phyloP scores from a whole-genome alignment of 2,113 vertebrate species.

The Hoplias malabaricus region DNA sequence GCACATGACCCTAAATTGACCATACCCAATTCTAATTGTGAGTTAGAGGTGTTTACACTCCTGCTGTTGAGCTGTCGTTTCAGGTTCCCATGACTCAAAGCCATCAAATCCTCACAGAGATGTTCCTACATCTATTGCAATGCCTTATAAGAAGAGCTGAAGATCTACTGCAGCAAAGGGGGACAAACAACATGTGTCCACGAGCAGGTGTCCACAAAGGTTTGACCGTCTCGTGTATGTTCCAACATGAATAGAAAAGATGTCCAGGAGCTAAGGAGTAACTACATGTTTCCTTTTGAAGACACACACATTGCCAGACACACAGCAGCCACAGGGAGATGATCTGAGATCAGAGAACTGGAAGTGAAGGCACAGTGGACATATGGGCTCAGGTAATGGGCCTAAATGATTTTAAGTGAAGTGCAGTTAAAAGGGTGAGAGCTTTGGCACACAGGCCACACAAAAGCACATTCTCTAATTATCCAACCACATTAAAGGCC shows the following conservation, averaged over 20 bases:
- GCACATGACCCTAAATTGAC: too few species aligned
- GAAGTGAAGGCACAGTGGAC: not conserved
- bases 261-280: not conserved
- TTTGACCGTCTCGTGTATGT: too few species aligned
- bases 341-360: not conserved
- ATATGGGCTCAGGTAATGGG: not conserved
- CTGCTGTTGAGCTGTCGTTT: too few species aligned
- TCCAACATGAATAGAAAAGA: not conserved
- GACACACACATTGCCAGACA: not conserved
- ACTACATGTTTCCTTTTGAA: not conserved
- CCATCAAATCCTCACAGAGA: too few species aligned
- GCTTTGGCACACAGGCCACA: not conserved
- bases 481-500: constrained; percentile 27
- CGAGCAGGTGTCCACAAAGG: too few species aligned
- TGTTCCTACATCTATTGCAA: too few species aligned
- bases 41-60: too few species aligned
- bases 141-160: too few species aligned
- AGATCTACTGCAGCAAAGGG: too few species aligned
- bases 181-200: too few species aligned
- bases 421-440: constrained; percentile 9
- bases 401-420: constrained; percentile 6
- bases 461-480: constrained; percentile 7
- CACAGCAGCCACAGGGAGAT: not conserved
- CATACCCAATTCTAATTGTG: too few species aligned
- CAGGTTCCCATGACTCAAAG: too few species aligned